Evolutionary conservation across 2,113 vertebrate genomes (phyloP).

Genomic region (Riparia riparia): DNA sequence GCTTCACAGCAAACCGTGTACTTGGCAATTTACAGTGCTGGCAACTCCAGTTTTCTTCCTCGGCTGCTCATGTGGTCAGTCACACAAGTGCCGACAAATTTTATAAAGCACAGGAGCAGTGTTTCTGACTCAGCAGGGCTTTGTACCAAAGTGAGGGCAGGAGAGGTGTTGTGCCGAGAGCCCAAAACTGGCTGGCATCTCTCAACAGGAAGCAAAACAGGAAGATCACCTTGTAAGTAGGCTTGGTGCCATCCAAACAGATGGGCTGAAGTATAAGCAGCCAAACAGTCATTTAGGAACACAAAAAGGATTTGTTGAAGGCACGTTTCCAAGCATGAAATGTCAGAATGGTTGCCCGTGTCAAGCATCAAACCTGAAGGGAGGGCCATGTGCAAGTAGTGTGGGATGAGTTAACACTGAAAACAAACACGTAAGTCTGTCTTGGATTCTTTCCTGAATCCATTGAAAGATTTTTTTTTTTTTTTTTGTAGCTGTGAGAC

Average conservation of each 20-base stretch:
- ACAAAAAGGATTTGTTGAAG: constrained; percentile 42
- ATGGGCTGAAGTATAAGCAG: constrained; percentile 29
- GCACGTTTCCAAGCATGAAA: constrained; percentile 10
- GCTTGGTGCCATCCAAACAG: constrained; percentile 61
- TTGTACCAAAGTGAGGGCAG: neutral
- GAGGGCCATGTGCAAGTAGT: neutral
- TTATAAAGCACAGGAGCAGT: neutral
- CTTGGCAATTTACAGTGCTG: neutral
- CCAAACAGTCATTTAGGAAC: constrained; percentile 17
- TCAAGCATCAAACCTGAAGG: neutral
- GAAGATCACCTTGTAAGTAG: constrained; percentile 67
- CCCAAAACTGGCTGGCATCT: neutral
- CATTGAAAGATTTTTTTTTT: neutral
- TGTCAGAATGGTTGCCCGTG: constrained; percentile 6
- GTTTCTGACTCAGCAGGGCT: neutral
- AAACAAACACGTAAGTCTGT: constrained; percentile 9
- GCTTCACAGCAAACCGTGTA: neutral
- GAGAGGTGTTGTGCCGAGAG: neutral
- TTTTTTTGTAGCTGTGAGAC: neutral
- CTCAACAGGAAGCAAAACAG: neutral
- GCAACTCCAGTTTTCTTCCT: neutral
- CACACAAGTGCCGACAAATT: neutral
- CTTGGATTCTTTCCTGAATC: constrained; percentile 33
- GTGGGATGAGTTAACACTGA: neutral
- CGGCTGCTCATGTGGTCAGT: neutral